phyloP scores from a whole-genome alignment of 2,113 vertebrate species.

The Ariopsis seemanni region DNA sequence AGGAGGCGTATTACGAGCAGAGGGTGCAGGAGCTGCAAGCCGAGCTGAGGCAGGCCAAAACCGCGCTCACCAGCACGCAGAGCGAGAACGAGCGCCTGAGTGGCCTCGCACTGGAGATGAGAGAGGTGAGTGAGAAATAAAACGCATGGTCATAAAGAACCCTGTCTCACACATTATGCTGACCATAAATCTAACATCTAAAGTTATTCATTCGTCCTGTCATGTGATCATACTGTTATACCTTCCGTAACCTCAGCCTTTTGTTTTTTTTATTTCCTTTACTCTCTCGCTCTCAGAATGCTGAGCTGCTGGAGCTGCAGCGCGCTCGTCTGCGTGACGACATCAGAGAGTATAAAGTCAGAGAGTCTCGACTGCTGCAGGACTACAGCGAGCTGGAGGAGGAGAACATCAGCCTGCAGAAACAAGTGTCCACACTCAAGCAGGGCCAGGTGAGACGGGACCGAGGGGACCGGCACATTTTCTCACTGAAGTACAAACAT shows the following conservation, averaged over 20 bases:
- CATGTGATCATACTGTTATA: not conserved
- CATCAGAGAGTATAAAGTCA: slow-evolving; percentile 93
- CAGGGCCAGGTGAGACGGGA: slow-evolving; percentile 84
- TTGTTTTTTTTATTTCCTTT: not conserved
- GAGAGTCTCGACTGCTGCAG: slow-evolving; percentile 90
- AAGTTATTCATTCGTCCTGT: not conserved
- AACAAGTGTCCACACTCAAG: slow-evolving; percentile 92
- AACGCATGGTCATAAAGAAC: not conserved
- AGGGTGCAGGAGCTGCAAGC: slow-evolving; percentile 92
- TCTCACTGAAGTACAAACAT: not conserved
- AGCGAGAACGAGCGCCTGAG: slow-evolving; percentile 90
- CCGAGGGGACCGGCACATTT: not conserved
- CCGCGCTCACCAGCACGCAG: slow-evolving; percentile 80
- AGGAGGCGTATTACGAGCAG: slow-evolving; percentile 93
- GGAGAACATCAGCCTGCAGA: slow-evolving; percentile 97
- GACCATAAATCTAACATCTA: not conserved
- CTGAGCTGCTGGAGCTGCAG: slow-evolving; percentile 87
- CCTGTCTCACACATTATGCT: not conserved
- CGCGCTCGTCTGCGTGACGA: slow-evolving; percentile 89
- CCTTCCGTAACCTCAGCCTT: not conserved
- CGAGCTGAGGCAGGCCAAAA: slow-evolving; percentile 87
- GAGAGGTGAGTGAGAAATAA: slow-evolving; percentile 78
- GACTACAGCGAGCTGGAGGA: slow-evolving; percentile 97
- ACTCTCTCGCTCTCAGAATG: slow-evolving; percentile 75
- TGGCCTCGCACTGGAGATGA: slow-evolving; percentile 84